phyloP scores from a whole-genome alignment of 2,888 invertebrate species.

The Aphodius granarius region DNA sequence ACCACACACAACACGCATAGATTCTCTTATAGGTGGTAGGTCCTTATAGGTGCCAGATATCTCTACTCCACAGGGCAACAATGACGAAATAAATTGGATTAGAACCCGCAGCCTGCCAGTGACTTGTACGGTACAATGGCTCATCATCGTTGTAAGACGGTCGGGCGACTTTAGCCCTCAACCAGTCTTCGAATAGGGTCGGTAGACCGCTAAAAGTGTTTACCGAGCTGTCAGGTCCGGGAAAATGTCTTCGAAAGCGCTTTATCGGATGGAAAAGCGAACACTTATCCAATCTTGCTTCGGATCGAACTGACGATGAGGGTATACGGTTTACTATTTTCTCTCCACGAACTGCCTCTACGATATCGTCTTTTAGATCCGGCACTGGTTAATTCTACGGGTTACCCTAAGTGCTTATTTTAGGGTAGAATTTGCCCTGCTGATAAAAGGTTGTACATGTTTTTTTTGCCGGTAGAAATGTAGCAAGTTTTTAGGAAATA shows the following conservation, averaged over 20 bases:
- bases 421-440: not conserved
- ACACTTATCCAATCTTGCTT: constrained; percentile 53
- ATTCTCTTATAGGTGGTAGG: not conserved
- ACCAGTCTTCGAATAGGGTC: constrained; percentile 15
- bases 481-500: too few species aligned
- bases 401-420: not conserved
- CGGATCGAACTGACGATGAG: constrained; percentile 12
- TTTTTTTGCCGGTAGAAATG: too few species aligned
- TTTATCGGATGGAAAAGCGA: constrained; percentile 48
- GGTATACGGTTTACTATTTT: not conserved
- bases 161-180: constrained; percentile 18
- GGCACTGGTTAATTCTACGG: not conserved
- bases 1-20: not conserved
- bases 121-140: constrained; percentile 55
- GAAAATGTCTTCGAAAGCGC: constrained; percentile 54
- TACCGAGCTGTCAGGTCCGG: constrained; percentile 54
- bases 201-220: constrained; percentile 49
- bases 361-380: not conserved
- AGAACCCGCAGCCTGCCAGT: constrained; percentile 53
- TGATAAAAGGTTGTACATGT: not conserved
- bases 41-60: constrained; percentile 37
- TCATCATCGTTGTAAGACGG: constrained; percentile 47
- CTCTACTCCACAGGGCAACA: constrained; percentile 50
- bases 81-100: constrained; percentile 57
- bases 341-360: not conserved